A percentile compares a stretch with the other conserved stretches of the same genome.
Conservation (phyloP, 2,113 vertebrate genomes). For the Psilopsiagon aymara region DNA sequence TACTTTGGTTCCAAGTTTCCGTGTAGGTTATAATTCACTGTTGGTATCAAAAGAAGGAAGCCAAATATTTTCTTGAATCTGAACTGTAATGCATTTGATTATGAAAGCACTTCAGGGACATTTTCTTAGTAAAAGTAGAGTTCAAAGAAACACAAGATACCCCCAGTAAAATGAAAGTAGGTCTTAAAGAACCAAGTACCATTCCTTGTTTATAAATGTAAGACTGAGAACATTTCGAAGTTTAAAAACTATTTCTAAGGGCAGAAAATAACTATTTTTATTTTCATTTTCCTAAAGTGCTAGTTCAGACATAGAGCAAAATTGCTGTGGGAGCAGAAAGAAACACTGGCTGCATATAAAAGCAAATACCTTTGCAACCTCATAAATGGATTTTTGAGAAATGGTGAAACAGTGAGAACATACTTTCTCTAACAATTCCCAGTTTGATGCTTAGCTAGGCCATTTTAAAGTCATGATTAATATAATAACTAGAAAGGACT, state of each 20-base stretch:
- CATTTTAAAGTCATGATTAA: constrained; percentile 18
- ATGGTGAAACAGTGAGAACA: not conserved
- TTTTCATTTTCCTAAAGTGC: not conserved
- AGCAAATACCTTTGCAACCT: not conserved
- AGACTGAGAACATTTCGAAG: not conserved
- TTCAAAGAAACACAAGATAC: not conserved
- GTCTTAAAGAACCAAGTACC: not conserved
- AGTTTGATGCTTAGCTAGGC: constrained; percentile 2
- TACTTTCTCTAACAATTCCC: constrained; percentile 1
- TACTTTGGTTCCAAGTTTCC: not conserved
- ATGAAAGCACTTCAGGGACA: not conserved
- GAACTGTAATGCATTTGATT: not conserved
- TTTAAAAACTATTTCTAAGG: not conserved
- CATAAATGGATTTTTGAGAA: constrained; percentile 14
- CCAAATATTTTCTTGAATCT: not conserved
- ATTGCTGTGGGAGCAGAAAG: constrained; percentile 6
- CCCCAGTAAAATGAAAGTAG: not conserved
- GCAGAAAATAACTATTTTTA: not conserved
- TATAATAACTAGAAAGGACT: constrained; percentile 7
- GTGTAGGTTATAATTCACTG: not conserved
- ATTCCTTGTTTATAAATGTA: not conserved
- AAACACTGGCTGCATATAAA: not conserved
- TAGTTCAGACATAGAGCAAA: not conserved
- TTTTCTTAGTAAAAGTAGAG: not conserved
- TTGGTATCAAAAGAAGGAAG: not conserved